Conservation (phyloP, 2,113 vertebrate species). For the Oenanthe oenanthe region DNA sequence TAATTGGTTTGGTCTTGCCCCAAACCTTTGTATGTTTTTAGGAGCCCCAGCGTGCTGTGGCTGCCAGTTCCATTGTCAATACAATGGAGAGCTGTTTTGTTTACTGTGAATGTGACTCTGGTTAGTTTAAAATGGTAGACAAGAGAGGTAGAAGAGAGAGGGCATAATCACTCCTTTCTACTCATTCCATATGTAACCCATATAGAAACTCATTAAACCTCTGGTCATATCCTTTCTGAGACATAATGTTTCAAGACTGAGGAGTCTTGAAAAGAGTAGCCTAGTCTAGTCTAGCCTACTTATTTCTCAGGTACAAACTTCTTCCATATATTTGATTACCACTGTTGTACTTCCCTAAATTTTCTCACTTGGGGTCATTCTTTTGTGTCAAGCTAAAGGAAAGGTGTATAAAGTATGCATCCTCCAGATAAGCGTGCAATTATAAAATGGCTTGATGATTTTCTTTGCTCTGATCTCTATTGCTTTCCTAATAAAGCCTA, state of each 20-base stretch:
- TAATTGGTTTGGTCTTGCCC: accelerated
- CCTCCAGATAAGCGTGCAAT: not conserved
- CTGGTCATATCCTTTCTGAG: not conserved
- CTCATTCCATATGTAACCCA: not conserved
- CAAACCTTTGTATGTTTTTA: not conserved
- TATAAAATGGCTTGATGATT: not conserved
- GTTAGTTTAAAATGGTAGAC: not conserved
- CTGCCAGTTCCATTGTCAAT: not conserved
- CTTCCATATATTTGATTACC: not conserved
- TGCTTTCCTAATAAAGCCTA: not conserved
- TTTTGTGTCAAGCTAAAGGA: not conserved
- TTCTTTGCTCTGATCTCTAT: not conserved
- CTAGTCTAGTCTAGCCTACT: not conserved
- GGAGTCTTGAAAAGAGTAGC: not conserved
- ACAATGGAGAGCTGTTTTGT: accelerated
- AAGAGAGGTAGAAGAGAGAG: not conserved
- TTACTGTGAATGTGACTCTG: not conserved
- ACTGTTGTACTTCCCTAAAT: not conserved
- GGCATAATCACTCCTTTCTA: not conserved
- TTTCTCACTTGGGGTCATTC: not conserved
- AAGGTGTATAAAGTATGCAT: not conserved
- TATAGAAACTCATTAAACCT: not conserved
- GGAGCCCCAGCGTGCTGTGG: not conserved
- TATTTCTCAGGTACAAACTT: not conserved
- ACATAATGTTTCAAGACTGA: not conserved